Base-by-base conservation (phyloP, 2,113 vertebrate genomes). In the Ciconia stormi region DNA sequence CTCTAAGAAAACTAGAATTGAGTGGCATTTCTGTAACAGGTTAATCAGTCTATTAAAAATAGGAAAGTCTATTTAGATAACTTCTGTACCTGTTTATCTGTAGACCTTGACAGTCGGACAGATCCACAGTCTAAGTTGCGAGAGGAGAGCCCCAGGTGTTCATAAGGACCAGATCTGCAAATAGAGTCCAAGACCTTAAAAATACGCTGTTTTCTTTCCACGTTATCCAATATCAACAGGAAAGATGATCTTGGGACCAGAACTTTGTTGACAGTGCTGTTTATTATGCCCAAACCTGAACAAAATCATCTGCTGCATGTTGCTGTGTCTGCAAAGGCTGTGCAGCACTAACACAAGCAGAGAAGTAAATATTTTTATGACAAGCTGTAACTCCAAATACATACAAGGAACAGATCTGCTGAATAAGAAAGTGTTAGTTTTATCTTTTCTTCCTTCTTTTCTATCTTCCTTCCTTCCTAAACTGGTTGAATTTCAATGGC, bases 191-290 rank as follows among this genome's bases (percentile, higher is more conserved):
- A 59, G 38, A 44, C 13, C 11, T 34, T 71, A 78, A 67, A 88
- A 86, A 22, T 11, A 55, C 38, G 2, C 5, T 36, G 7, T n/a
- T 92, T 96, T 79, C 49, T 77, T 25, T 89, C 38, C 36, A 11
- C 1, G 8, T 86, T 83, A 78, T n/a, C 27, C 50, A 78, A 2
- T 63, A 82, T 23, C 25, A 76, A 53, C 40, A 40, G 11, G 6
- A 86, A 86, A 78, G 40, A 67, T 76, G 49, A 85, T 66, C 29
- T 63, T 30, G 26, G 53, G 53, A 88, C 17, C n/a, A 83, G 67
- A 90, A 89, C 26, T 91, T 93, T 78, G 80, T 92, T 95, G 82
- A 66, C 89, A 96, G 79, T 77, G 67, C 52, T 95, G 74, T 71
- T 95, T 85, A 80, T 85, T 89, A 70, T 55, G 62, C 53, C 46